A percentile compares a stretch with the other conserved stretches of the same genome.
Conservation (phyloP, 2,797 vertebrate species). For the Sardinella longiceps region DNA sequence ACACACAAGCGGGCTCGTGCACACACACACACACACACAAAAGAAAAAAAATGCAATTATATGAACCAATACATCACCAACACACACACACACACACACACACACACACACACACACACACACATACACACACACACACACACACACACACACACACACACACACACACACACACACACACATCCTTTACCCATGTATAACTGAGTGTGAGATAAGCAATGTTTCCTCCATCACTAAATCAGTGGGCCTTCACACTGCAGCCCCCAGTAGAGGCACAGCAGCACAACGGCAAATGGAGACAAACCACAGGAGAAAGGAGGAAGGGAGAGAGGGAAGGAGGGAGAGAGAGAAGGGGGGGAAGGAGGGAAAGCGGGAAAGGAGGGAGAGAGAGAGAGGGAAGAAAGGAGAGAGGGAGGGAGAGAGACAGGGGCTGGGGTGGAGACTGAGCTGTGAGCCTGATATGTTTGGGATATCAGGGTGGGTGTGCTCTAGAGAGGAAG, state of each 20-base stretch:
- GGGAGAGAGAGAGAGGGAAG: not conserved
- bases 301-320: not conserved
- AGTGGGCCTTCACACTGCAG: too few species aligned
- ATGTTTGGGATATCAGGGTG: constrained; percentile 10
- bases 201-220: too few species aligned
- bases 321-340: not conserved
- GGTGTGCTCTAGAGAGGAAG: not conserved
- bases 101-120: not conserved
- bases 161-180: not conserved
- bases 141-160: not conserved
- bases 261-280: not conserved
- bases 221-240: too few species aligned
- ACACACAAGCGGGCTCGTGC: not conserved
- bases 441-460: not conserved
- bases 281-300: not conserved
- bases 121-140: not conserved
- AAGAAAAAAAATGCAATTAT: too few species aligned
- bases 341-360: not conserved
- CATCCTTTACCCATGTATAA: too few species aligned
- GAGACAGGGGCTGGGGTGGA: not conserved
- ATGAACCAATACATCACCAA: not conserved
- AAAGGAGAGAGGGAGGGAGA: not conserved
- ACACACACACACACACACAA: constrained; percentile 4
- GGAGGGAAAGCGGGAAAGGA: not conserved
- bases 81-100: not conserved